Base-by-base conservation (phyloP, 2,113 vertebrate species). In the Neoarius graeffei region DNA sequence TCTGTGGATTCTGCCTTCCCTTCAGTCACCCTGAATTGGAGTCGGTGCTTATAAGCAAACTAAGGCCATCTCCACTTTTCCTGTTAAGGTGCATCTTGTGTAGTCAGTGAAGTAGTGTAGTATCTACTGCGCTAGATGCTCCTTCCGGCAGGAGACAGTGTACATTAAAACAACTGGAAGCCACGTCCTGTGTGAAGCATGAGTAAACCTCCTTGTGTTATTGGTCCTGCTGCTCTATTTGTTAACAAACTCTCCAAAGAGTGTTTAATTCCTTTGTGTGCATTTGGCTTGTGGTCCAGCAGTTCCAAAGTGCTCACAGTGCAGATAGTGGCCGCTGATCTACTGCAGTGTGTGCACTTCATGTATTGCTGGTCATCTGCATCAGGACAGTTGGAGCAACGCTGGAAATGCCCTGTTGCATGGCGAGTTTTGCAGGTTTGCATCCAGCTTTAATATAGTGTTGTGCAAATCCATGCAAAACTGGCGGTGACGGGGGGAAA, bases 71-170 rank as follows among this genome's bases (percentile, higher is more conserved):
- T 35, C 71, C 73, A 89, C 92, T 91, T 89, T 95, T 96, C 97
- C 97, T 97, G 97, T 95, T 99, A 99, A 99, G 98, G 98, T 99
- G 98, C 98, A 99, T 99, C 98, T 98, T 99, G 98, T 99, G 98
- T 98, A 99, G 98, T 98, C 96, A 97, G 97, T 98, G 95, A 97
- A 95, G 88, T 96, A 96, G 93, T 92, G 95, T 96, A 96, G 94
- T 95, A 97, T 98, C 97, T 98, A 99, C 97, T 99, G 97, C 98
- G 96, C 98, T 99, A 95, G 97, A 95, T 99, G 98, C 97, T 96
- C 98, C 98, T 99, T 99, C 95, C 97, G 96, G 96, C 97, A 98
- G 96, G 97, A 95, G 96, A 92, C 91, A 92, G 94, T 93, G 92
- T 92, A 89, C 88, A 79, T 4, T 66, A 62, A 94, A 17, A 64